Evolutionary conservation across 2,888 invertebrate species (phyloP).

Genomic region (Cancer borealis): DNA sequence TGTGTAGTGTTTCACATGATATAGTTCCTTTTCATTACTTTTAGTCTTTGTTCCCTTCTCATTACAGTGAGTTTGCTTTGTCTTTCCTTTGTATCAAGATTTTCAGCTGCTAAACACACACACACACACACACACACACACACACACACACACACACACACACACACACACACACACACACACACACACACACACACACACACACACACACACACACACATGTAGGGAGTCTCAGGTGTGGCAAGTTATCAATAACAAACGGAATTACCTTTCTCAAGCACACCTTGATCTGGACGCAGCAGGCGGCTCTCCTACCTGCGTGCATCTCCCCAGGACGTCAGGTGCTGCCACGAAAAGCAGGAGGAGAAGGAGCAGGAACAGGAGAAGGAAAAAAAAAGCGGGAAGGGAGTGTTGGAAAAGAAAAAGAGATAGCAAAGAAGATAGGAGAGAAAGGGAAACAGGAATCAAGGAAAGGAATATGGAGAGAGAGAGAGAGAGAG

Average conservation of each 20-base stretch:
- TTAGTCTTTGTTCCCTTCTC: not conserved
- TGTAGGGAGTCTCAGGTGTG: not conserved
- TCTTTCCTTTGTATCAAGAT: not conserved
- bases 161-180: constrained; percentile 29
- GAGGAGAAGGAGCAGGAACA: not conserved
- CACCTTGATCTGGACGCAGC: not conserved
- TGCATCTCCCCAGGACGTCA: not conserved
- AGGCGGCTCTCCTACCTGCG: not conserved
- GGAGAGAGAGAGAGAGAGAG: constrained; percentile 12
- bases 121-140: not conserved
- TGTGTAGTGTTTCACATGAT: not conserved
- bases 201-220: constrained; percentile 16
- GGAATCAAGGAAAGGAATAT: not conserved
- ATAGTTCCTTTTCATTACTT: not conserved
- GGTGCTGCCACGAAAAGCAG: not conserved
- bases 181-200: constrained; percentile 40
- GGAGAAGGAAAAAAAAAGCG: not conserved
- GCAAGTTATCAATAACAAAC: constrained; percentile 31
- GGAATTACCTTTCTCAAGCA: not conserved
- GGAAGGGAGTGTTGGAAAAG: not conserved
- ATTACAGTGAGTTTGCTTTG: not conserved
- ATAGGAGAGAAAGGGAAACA: not conserved
- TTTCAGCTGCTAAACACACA: not conserved
- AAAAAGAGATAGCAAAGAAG: not conserved
- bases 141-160: constrained; percentile 3